Conservation (phyloP, 2,797 vertebrate species). For the Iguana delicatissima region DNA sequence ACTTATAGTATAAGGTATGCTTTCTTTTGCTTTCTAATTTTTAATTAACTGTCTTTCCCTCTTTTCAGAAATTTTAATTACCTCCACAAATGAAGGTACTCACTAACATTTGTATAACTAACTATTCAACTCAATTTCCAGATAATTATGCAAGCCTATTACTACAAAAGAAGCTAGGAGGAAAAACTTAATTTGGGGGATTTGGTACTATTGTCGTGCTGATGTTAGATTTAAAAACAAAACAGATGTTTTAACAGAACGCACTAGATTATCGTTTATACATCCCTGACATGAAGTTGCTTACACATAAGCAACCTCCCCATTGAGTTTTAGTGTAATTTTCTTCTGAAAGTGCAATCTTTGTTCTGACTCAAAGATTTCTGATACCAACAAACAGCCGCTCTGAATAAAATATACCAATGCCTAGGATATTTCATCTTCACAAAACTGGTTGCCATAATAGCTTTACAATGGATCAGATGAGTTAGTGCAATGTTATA, state of each 20-base stretch:
- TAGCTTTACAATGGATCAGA: not conserved
- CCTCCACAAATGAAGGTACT: conserved; percentile 20
- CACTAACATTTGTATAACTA: not conserved
- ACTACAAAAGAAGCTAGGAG: conserved; percentile 7
- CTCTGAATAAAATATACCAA: too few species aligned
- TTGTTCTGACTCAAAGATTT: not conserved
- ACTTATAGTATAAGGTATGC: not conserved
- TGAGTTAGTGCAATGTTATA: not conserved
- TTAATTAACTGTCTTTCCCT: conserved; percentile 33
- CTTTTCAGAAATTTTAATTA: conserved; percentile 19
- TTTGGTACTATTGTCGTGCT: not conserved
- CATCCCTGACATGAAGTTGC: not conserved
- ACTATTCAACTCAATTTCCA: conserved; percentile 12
- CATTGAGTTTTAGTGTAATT: not conserved
- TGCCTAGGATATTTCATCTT: not conserved
- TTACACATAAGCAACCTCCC: not conserved
- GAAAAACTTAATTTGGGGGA: not conserved
- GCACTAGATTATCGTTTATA: conserved; percentile 1
- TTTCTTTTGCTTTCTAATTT: conserved; percentile 23
- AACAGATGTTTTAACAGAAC: conserved; percentile 20
- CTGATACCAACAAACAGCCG: too few species aligned
- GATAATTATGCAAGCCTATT: conserved; percentile 26
- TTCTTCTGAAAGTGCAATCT: not conserved
- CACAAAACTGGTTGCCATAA: not conserved
- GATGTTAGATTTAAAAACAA: conserved; percentile 1